Percentiles rank a stretch among this genome's conserved stretches.
These are phyloP conservation scores for Athene noctua DNA, from an alignment of 2,113 vertebrate genomes.

Conservation along the genomic window DNA sequence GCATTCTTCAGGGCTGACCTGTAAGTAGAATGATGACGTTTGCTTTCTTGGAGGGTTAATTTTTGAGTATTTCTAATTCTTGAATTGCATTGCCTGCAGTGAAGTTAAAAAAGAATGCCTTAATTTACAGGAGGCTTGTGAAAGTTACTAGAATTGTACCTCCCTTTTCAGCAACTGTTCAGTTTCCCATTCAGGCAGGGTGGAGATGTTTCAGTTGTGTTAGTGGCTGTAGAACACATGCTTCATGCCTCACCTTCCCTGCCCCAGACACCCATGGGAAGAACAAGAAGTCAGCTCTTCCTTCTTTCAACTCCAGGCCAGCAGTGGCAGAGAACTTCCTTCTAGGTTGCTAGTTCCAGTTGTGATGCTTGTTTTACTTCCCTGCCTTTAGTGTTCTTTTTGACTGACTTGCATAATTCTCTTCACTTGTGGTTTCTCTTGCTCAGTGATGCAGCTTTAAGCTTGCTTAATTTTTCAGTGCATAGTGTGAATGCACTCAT, in stretches of 20 bases:
- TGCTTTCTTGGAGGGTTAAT: neutral
- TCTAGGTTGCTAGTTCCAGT: neutral
- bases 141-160: neutral
- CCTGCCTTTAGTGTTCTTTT: neutral
- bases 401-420: neutral
- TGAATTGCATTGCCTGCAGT: neutral
- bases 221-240: neutral
- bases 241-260: neutral
- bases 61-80: neutral
- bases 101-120: neutral
- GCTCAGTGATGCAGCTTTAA: neutral
- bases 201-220: neutral
- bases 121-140: neutral
- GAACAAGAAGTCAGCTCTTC: rapidly evolving
- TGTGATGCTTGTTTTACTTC: neutral
- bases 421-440: neutral
- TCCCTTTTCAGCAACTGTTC: neutral
- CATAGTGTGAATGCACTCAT: neutral
- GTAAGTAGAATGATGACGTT: neutral
- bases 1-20: neutral
- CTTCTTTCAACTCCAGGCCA: neutral
- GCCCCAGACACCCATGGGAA: neutral
- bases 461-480: neutral
- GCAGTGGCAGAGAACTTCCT: neutral
- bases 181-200: neutral